Percentiles rank a stretch among this genome's conserved stretches.
Conservation (phyloP, 2,113 vertebrate species). For the Poeciliopsis prolifica region DNA sequence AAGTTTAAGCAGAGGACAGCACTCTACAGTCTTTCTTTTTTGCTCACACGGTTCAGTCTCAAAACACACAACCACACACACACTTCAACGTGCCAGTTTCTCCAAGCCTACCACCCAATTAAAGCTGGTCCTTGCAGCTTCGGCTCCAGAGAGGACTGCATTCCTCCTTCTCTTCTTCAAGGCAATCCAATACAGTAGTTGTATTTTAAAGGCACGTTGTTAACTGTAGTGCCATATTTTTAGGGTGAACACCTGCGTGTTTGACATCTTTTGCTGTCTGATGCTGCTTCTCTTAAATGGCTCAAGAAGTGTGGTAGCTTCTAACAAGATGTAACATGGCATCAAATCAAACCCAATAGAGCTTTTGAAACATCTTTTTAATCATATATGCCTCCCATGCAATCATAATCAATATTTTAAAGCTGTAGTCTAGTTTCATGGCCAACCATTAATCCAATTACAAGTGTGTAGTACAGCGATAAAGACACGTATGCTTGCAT, state of each 20-base stretch:
- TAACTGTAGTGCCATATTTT: conserved; percentile 65
- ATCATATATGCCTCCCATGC: conserved; percentile 22
- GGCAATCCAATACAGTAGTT: conserved; percentile 65
- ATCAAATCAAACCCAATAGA: conserved; percentile 44
- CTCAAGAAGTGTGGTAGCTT: conserved; percentile 45
- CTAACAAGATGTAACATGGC: conserved; percentile 59
- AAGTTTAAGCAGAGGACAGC: conserved; percentile 46
- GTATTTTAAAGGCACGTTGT: conserved; percentile 69
- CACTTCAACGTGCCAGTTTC: conserved; percentile 69
- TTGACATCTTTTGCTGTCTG: conserved; percentile 68
- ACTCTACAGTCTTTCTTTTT: conserved; percentile 41
- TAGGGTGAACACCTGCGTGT: conserved; percentile 65
- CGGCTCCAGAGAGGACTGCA: conserved; percentile 66
- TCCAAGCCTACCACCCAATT: conserved; percentile 75
- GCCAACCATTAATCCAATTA: conserved; percentile 15
- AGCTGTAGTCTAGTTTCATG: conserved; percentile 10
- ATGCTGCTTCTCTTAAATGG: conserved; percentile 57
- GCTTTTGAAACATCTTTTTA: conserved; percentile 20
- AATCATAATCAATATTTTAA: conserved; percentile 21
- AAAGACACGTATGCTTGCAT: conserved; percentile 17
- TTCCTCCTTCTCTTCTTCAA: conserved; percentile 65
- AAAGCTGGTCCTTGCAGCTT: conserved; percentile 73
- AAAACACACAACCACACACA: conserved; percentile 24
- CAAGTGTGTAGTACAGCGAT: not conserved
- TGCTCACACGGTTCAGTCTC: conserved; percentile 12